phyloP scores from a whole-genome alignment of 2,888 invertebrate species.

The Patella caerulea region DNA sequence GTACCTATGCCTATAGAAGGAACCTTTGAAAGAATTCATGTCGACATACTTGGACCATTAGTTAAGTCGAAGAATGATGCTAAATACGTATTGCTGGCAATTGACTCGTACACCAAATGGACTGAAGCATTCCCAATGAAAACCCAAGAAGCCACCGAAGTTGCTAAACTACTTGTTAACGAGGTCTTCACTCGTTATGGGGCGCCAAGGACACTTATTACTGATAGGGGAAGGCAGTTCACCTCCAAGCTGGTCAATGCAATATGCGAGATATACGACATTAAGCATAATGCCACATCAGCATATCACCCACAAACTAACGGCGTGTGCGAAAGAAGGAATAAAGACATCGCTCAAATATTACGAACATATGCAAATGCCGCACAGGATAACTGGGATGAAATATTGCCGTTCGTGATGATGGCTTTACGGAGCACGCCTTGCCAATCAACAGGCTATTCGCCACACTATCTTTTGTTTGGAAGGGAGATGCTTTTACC shows the following conservation, averaged over 20 bases:
- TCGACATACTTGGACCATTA: too few relatives aligned
- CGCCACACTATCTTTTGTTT: conserved; percentile 20
- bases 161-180: conserved; percentile 14
- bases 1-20: too few relatives aligned
- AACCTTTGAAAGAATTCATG: too few relatives aligned
- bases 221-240: conserved; percentile 35
- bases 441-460: conserved; percentile 11
- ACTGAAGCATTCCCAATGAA: too few relatives aligned
- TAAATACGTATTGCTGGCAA: too few relatives aligned
- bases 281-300: conserved; percentile 6
- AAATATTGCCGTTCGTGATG: conserved; percentile 18
- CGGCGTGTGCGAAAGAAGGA: conserved; percentile 20
- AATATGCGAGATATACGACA: conserved; percentile 16
- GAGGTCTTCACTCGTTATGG: conserved; percentile 31
- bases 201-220: conserved; percentile 24
- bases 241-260: conserved; percentile 26
- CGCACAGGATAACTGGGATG: conserved; percentile 1
- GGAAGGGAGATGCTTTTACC: conserved; percentile 19
- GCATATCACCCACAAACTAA: conserved; percentile 20
- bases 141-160: too few relatives aligned
- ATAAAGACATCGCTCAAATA: conserved; percentile 10
- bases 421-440: conserved; percentile 11
- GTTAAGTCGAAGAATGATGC: too few relatives aligned
- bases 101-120: too few relatives aligned
- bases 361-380: conserved; percentile 9